Percentiles rank a stretch among this genome's conserved stretches.
Conservation (phyloP, 2,797 vertebrate genomes). For the Cheirogaleus major region DNA sequence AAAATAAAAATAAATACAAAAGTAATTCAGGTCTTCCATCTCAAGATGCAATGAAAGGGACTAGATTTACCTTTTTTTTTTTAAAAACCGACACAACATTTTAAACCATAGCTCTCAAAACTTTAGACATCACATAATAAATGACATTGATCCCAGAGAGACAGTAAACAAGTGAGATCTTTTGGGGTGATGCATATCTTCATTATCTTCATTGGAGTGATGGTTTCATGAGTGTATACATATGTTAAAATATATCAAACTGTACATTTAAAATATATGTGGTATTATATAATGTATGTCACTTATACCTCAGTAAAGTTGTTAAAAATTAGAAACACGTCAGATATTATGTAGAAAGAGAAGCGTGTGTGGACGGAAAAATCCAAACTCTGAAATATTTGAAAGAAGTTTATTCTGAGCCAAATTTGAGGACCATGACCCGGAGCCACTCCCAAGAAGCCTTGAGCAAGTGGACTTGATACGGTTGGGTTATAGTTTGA, state of each 20-base stretch:
- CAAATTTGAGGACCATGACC: no score
- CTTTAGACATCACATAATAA: background rate
- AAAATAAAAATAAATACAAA: background rate
- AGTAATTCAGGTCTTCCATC: background rate
- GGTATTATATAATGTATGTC: background rate
- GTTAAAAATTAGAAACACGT: background rate
- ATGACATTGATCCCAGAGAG: background rate
- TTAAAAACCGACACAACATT: background rate
- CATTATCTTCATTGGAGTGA: background rate
- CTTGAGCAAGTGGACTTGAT: no score
- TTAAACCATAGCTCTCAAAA: background rate
- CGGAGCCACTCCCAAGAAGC: no score
- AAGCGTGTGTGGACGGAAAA: background rate
- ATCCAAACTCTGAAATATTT: no score
- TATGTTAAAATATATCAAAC: background rate
- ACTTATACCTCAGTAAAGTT: background rate
- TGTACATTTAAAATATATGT: background rate
- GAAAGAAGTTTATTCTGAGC: no score
- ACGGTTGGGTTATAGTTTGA: no score
- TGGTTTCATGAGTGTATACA: background rate
- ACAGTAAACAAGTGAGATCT: background rate
- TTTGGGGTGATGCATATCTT: background rate
- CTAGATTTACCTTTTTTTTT: background rate
- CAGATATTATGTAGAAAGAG: background rate
- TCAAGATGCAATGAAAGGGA: background rate